Conservation (phyloP, 1,140 invertebrate species). For the Saccostrea glomerata region DNA sequence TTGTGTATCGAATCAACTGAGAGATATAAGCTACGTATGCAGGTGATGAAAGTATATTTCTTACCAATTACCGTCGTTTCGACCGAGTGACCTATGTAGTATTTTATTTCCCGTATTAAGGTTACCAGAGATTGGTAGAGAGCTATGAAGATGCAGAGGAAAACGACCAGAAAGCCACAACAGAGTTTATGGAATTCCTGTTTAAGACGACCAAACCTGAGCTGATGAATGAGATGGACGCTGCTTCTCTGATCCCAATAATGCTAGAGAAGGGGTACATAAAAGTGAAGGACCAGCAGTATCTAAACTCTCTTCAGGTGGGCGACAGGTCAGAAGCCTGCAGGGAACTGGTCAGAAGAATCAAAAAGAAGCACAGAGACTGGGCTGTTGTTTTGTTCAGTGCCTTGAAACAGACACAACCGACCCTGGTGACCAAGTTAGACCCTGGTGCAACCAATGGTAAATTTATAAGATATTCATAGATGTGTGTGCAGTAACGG, state of each 20-base stretch:
- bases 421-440: not conserved
- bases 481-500: no score
- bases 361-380: constrained; percentile 20
- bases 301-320: not conserved
- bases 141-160: not conserved
- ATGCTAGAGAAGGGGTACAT: not conserved
- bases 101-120: not conserved
- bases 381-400: not conserved
- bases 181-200: constrained; percentile 21
- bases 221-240: constrained; percentile 14
- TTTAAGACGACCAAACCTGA: constrained; percentile 13
- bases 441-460: constrained; percentile 13
- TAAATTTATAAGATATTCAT: not conserved
- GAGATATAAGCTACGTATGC: not conserved
- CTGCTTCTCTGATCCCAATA: not conserved
- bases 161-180: not conserved
- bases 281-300: not conserved
- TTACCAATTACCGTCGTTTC: not conserved
- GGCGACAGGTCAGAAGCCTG: constrained; percentile 18
- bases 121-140: not conserved
- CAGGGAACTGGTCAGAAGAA: not conserved
- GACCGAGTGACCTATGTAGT: not conserved
- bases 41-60: not conserved
- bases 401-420: not conserved
- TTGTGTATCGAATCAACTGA: not conserved